phyloP scores from a whole-genome alignment of 2,888 invertebrate genomes.

The Sphecodes monilicornis region DNA sequence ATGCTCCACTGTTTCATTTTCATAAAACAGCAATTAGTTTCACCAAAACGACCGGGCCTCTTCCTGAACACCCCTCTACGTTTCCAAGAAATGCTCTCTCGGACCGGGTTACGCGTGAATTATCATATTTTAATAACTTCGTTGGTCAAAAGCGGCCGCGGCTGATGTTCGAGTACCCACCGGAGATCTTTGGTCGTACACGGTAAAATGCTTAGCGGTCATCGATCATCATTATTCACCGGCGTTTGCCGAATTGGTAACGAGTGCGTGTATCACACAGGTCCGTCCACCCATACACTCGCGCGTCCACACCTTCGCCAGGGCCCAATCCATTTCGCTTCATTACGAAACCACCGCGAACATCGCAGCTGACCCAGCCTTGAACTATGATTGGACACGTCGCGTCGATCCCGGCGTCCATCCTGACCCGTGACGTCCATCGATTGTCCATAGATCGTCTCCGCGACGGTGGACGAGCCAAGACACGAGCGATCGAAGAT shows the following conservation, averaged over 20 bases:
- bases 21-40: conserved; percentile 26
- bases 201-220: conserved; percentile 65
- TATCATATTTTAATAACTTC: conserved; percentile 69
- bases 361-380: conserved; percentile 70
- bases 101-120: conserved; percentile 43
- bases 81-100: background rate
- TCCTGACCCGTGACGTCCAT: conserved; percentile 28
- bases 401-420: conserved; percentile 62
- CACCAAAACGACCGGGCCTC: background rate
- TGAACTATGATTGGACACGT: conserved; percentile 71
- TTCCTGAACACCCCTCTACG: conserved; percentile 10
- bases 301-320: conserved; percentile 34
- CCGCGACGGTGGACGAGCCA: background rate
- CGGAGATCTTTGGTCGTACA: conserved; percentile 57
- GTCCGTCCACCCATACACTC: background rate
- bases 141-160: conserved; percentile 26
- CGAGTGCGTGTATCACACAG: conserved; percentile 12
- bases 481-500: background rate
- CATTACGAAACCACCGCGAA: conserved; percentile 64
- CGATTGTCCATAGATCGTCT: conserved; percentile 39
- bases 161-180: conserved; percentile 49
- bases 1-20: conserved; percentile 15
- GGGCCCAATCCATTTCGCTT: conserved; percentile 72
- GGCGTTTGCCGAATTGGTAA: conserved; percentile 67
- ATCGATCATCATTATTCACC: conserved; percentile 75